Percentiles rank a stretch among this genome's conserved stretches.
phyloP scores from a whole-genome alignment of 2,797 vertebrate species.

The Coregonus ussuriensis region DNA sequence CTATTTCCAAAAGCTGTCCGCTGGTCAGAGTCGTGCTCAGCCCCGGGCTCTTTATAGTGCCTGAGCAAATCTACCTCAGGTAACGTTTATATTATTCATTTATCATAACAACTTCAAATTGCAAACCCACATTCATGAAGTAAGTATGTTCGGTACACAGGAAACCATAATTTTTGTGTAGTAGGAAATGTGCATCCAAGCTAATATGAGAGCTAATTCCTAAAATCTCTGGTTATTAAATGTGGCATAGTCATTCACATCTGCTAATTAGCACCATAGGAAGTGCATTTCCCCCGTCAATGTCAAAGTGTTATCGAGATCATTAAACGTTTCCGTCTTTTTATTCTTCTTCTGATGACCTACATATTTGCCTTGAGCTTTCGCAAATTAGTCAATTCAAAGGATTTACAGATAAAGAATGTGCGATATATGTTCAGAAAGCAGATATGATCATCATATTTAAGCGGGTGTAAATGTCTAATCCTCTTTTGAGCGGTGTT shows the following conservation, averaged over 20 bases:
- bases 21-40: no score
- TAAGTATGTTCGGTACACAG: constrained; percentile 30
- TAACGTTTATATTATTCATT: not conserved
- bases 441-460: no score
- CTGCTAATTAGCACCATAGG: constrained; percentile 67
- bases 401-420: no score
- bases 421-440: no score
- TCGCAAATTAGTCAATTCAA: constrained; percentile 52
- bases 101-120: constrained; percentile 21
- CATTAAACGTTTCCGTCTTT: constrained; percentile 60
- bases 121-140: constrained; percentile 29
- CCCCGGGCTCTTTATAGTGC: constrained; percentile 6
- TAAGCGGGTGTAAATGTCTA: no score
- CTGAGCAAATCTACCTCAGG: constrained; percentile 1
- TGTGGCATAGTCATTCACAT: constrained; percentile 54
- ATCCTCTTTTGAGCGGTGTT: no score
- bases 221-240: constrained; percentile 49
- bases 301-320: constrained; percentile 59
- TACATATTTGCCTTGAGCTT: constrained; percentile 62
- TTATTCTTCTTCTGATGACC: no score
- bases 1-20: no score
- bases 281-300: constrained; percentile 46
- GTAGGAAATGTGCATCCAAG: constrained; percentile 17
- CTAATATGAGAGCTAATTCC: constrained; percentile 28
- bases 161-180: constrained; percentile 17